Percentiles rank a stretch among this genome's conserved stretches.
Conservation (phyloP, 2,113 vertebrate genomes). For the Tiliqua scincoides region DNA sequence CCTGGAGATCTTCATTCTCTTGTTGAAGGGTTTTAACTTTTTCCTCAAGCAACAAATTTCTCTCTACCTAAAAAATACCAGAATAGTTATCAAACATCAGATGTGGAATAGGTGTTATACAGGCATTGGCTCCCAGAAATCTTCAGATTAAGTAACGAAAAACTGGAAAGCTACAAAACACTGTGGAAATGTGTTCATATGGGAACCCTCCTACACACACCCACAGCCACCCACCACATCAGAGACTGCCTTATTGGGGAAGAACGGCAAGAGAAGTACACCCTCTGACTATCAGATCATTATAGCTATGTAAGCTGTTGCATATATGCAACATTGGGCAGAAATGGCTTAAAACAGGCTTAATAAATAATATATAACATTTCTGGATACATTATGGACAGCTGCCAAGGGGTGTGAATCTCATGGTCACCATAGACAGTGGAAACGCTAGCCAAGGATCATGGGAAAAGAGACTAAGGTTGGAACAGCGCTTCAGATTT, state of each 20-base stretch:
- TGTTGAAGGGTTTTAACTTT: conserved; percentile 83
- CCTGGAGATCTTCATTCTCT: conserved; percentile 89
- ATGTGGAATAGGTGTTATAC: neutral
- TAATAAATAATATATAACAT: no score
- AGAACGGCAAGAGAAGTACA: neutral
- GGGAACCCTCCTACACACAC: neutral
- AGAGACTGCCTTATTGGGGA: neutral
- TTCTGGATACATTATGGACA: no score
- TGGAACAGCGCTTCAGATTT: no score
- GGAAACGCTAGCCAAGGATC: neutral
- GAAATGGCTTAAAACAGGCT: no score
- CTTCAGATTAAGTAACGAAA: neutral
- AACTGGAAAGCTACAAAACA: neutral
- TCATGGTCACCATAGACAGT: no score
- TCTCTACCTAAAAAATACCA: conserved; percentile 79
- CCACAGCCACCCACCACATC: neutral
- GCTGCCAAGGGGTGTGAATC: no score
- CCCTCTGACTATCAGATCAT: neutral
- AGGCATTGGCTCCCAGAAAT: neutral
- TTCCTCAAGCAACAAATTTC: conserved; percentile 84
- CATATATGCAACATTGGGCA: no score
- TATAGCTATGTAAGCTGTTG: no score
- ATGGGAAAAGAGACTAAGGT: neutral
- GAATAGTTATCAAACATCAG: neutral
- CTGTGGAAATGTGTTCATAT: neutral